Percentiles rank a stretch among this genome's conserved stretches.
Conservation (phyloP, 1,140 invertebrate species). For the Littorina saxatilis region DNA sequence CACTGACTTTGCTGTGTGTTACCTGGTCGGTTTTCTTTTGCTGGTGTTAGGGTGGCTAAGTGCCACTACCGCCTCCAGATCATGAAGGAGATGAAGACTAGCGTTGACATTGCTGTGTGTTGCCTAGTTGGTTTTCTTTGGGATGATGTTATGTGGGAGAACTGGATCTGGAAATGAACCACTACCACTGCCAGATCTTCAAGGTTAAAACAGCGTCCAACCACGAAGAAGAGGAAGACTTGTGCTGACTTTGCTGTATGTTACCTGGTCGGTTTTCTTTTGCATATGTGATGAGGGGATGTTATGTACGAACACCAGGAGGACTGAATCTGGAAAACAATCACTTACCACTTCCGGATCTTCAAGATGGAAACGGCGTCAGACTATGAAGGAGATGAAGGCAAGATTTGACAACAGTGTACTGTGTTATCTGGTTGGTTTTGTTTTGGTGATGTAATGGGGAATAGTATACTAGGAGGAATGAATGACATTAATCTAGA, state of each 20-base stretch:
- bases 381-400: constrained; percentile 40
- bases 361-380: constrained; percentile 54
- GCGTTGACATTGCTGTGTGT: not conserved
- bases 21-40: not conserved
- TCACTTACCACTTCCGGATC: constrained; percentile 84
- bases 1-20: no score
- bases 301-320: no score
- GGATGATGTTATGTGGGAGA: not conserved
- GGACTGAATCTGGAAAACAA: no score
- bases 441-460: not conserved
- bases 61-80: not conserved
- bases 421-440: not conserved
- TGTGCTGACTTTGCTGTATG: no score
- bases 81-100: not conserved
- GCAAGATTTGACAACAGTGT: not conserved
- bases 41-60: not conserved
- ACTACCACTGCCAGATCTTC: no score
- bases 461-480: no score
- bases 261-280: no score
- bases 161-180: not conserved
- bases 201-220: no score
- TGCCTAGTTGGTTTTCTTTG: not conserved
- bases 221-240: no score
- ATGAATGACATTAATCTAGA: constrained; percentile 97
- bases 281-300: no score